A percentile compares a stretch with the other conserved stretches of the same genome.
Evolutionary conservation across 2,888 invertebrate species (phyloP).

Genomic region (Nyleta sp.): DNA sequence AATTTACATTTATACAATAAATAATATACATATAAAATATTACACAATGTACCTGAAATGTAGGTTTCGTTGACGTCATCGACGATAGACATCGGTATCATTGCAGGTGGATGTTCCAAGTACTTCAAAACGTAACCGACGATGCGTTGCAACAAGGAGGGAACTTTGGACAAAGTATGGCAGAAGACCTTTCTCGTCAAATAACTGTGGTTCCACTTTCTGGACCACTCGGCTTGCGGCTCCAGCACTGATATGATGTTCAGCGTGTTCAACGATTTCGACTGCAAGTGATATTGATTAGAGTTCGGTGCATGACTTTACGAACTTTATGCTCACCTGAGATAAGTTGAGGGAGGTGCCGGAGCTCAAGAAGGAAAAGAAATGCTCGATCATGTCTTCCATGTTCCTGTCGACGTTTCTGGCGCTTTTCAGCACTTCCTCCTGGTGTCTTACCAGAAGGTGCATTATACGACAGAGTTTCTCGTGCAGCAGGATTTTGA

Average conservation of each 20-base stretch:
- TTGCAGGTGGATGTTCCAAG: constrained; percentile 69
- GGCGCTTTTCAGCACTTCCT: constrained; percentile 74
- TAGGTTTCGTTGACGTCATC: constrained; percentile 76
- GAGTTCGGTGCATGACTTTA: too few relatives aligned
- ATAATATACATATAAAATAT: too few relatives aligned
- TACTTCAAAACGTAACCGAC: constrained; percentile 70
- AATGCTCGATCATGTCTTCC: constrained; percentile 78
- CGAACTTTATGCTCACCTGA: constrained; percentile 33
- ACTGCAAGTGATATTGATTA: too few relatives aligned
- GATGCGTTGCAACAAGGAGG: constrained; percentile 73
- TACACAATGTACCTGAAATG: constrained; percentile 70
- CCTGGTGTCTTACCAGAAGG: constrained; percentile 75
- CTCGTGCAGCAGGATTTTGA: constrained; percentile 78
- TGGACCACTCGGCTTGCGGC: constrained; percentile 77
- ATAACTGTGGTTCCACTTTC: constrained; percentile 76
- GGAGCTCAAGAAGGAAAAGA: constrained; percentile 74
- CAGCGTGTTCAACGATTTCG: constrained; percentile 72
- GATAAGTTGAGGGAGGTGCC: constrained; percentile 46
- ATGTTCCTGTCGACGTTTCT: constrained; percentile 73
- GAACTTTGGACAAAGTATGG: constrained; percentile 73
- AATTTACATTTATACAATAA: too few relatives aligned
- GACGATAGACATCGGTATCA: constrained; percentile 70
- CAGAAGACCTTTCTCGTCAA: constrained; percentile 74
- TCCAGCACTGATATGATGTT: constrained; percentile 77
- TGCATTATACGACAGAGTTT: constrained; percentile 76